Conservation (phyloP, 92 coral and sea anemone genomes). For the Heliopora coerulea region DNA sequence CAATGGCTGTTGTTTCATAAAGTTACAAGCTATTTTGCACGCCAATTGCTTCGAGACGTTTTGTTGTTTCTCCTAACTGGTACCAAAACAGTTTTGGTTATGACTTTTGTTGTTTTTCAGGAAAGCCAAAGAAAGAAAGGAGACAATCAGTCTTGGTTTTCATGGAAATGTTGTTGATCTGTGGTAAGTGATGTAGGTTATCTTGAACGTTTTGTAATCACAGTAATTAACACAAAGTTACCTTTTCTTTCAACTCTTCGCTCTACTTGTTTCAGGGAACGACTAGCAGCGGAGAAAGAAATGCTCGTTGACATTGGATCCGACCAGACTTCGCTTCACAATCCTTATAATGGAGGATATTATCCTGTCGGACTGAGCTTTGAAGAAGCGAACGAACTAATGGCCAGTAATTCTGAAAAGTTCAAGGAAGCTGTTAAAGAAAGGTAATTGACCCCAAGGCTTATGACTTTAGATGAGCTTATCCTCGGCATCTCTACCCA, state of each 20-base stretch:
- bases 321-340: constrained; percentile 93
- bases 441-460: no score
- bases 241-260: not conserved
- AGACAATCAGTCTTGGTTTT: constrained; percentile 76
- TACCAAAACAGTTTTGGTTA: no score
- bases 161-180: constrained; percentile 86
- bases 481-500: no score
- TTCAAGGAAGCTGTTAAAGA: constrained; percentile 79
- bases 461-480: no score
- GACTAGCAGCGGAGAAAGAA: constrained; percentile 76
- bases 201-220: no score
- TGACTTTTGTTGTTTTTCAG: no score
- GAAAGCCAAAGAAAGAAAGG: constrained; percentile 68
- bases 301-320: constrained; percentile 86
- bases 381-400: constrained; percentile 88
- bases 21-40: no score
- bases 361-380: constrained; percentile 78
- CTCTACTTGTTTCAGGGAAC: constrained; percentile 61
- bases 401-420: constrained; percentile 76
- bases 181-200: constrained; percentile 55
- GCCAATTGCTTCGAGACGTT: no score
- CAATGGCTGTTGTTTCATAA: no score
- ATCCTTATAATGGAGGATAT: constrained; percentile 87
- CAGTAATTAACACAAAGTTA: not conserved
- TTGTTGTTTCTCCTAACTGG: no score